Evolutionary conservation across 2,888 invertebrate species (phyloP), one percentile per base, ranked within the genome.

Genomic region (Xiphydria camelus): DNA sequence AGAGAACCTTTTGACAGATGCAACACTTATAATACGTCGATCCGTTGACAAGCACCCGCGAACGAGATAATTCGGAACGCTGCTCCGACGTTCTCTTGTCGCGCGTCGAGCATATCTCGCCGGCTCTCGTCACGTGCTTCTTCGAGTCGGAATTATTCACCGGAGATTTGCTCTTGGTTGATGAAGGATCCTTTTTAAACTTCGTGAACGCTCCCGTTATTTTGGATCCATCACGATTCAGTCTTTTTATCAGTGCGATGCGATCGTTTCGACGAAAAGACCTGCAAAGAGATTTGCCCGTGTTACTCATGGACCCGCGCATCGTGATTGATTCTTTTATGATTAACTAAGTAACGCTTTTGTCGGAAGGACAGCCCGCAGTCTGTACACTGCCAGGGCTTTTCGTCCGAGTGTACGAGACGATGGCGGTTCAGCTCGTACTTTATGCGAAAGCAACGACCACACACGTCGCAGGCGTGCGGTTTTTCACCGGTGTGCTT

Each of bases 401-500:
- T 80, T 6, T 78, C 78, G 49, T 79, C 78, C 1, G 76, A 78
- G 61, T 82, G 81, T 29, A 80, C 73, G 3, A 80, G 64, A 35
- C 70, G 75, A 59, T 86, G 86, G 38, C 79, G 73, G 57, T 78
- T 79, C 17, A 85, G 66, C 58, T 83, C 84, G 62, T 83, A 80
- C 21, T 81, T 81, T 53, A 83, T 81, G 2, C 83, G 75, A 71
- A 85, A 85, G 12, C 76, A 69, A 32, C 79, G 76, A 2, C 79
- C 80, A 67, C 86, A 85, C 14, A 78, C 70, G 22, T 77, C 77
- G 62, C 85, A 85, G 0, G 73, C 77, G 70, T 83, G 80, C 4
- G 84, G 82, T 51, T 83, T 79, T 59, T 83, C 84, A 2, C 83
- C 85, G 0, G 83, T 81, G 64, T 86, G 85, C 40, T 79, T 78